Percentiles rank a stretch among this genome's conserved stretches.
These are phyloP conservation scores for Drosophila fuyamai DNA, from an alignment of 1,140 invertebrate genomes.

Conservation along the genomic window DNA sequence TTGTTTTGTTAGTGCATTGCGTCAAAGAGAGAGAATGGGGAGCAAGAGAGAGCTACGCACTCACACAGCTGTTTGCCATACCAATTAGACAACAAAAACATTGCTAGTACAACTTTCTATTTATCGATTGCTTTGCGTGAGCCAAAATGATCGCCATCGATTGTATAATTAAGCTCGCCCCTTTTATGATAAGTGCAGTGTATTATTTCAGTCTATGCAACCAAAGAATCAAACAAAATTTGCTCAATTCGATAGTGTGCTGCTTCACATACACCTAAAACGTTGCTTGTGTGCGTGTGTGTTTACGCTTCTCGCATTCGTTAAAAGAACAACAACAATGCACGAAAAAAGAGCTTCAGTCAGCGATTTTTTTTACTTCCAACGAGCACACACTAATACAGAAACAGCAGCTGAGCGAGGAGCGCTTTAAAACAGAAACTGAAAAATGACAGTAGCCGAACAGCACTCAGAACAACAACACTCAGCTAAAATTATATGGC, in stretches of 20 bases:
- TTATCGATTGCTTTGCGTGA: constrained; percentile 33
- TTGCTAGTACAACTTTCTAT: constrained; percentile 25
- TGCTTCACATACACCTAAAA: constrained; percentile 16
- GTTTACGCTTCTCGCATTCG: constrained; percentile 31
- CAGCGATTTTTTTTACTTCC: constrained; percentile 43
- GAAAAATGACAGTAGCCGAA: constrained; percentile 57
- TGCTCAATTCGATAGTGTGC: constrained; percentile 32
- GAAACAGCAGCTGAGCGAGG: constrained; percentile 31
- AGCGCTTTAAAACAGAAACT: constrained; percentile 48
- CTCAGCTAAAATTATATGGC: constrained; percentile 14
- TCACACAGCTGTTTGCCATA: constrained; percentile 45
- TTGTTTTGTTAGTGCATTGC: constrained; percentile 48
- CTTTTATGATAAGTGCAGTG: constrained; percentile 3
- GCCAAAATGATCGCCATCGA: constrained; percentile 24
- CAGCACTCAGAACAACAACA: constrained; percentile 40
- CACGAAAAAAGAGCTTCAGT: constrained; percentile 51
- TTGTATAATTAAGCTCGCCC: constrained; percentile 15
- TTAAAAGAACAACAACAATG: constrained; percentile 40
- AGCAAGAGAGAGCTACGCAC: constrained; percentile 9
- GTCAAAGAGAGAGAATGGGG: constrained; percentile 11
- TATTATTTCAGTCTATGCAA: constrained; percentile 14
- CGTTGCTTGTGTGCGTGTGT: constrained; percentile 3
- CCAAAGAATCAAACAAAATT: constrained; percentile 44
- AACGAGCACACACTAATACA: constrained; percentile 18
- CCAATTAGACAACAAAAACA: constrained; percentile 27